Conservation (phyloP, 2,888 invertebrate species). For the Agrilus cyanescens region DNA sequence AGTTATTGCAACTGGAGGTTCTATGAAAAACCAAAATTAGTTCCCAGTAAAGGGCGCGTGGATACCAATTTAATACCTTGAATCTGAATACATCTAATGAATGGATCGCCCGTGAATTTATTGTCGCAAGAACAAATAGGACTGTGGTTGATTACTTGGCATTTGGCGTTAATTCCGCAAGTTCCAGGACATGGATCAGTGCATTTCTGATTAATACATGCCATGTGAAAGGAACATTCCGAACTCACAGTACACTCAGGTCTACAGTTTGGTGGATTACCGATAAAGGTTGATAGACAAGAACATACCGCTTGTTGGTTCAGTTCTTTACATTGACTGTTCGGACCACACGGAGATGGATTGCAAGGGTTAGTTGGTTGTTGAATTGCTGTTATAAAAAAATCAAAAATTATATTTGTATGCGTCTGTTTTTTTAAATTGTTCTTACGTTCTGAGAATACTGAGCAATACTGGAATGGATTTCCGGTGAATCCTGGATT, state of each 20-base stretch:
- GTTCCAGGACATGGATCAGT: slow-evolving; percentile 58
- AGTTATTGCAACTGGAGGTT: slow-evolving; percentile 22
- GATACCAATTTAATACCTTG: neutral
- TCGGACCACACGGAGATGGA: slow-evolving; percentile 56
- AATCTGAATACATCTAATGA: slow-evolving; percentile 43
- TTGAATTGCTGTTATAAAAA: neutral
- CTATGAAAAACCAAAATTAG: neutral
- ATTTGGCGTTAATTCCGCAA: slow-evolving; percentile 61
- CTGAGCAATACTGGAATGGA: slow-evolving; percentile 43
- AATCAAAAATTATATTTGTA: slow-evolving; percentile 2
- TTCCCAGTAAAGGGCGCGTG: slow-evolving; percentile 6
- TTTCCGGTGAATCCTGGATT: slow-evolving; percentile 51
- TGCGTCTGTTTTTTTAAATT: slow-evolving; percentile 1
- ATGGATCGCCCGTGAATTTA: slow-evolving; percentile 53
- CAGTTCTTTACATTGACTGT: slow-evolving; percentile 45
- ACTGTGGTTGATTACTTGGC: slow-evolving; percentile 59
- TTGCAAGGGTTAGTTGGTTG: slow-evolving; percentile 36
- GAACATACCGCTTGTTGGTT: slow-evolving; percentile 47
- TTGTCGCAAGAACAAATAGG: slow-evolving; percentile 56
- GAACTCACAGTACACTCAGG: slow-evolving; percentile 62
- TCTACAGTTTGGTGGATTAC: slow-evolving; percentile 47
- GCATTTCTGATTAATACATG: slow-evolving; percentile 59
- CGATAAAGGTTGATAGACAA: slow-evolving; percentile 46
- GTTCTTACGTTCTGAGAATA: slow-evolving; percentile 30
- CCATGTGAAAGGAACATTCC: slow-evolving; percentile 55